Evolutionary conservation across 2,888 invertebrate species (phyloP).

Genomic region (Gerosis bhagava): DNA sequence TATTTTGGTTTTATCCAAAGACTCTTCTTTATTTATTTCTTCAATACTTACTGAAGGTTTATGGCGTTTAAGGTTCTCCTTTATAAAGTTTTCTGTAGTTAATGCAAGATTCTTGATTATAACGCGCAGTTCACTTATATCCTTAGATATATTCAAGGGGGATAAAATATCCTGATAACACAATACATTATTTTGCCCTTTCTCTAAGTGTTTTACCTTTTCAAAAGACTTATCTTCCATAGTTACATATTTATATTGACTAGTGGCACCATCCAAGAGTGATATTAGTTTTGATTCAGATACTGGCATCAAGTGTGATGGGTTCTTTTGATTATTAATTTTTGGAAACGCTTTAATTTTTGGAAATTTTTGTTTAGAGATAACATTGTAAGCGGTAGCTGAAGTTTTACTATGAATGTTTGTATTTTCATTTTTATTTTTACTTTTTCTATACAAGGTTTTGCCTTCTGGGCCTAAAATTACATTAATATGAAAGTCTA

Average conservation of each 20-base stretch:
- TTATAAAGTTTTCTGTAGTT: constrained; percentile 50
- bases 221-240: constrained; percentile 37
- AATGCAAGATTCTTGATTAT: constrained; percentile 52
- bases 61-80: constrained; percentile 41
- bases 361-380: neutral
- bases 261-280: constrained; percentile 53
- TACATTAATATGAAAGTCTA: constrained; percentile 57
- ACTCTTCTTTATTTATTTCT: constrained; percentile 11
- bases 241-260: constrained; percentile 51
- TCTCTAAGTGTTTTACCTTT: constrained; percentile 3
- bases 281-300: constrained; percentile 48
- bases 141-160: constrained; percentile 45
- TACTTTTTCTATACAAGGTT: constrained; percentile 24
- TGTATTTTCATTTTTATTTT: constrained; percentile 3
- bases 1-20: constrained; percentile 18
- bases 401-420: neutral
- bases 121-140: constrained; percentile 53
- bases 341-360: neutral
- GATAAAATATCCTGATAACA: constrained; percentile 1
- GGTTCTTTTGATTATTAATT: neutral
- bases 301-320: constrained; percentile 2
- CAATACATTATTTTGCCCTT: constrained; percentile 22
- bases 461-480: constrained; percentile 37
- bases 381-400: constrained; percentile 4
- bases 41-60: neutral